Percentiles rank a stretch among this genome's conserved stretches.
Conservation (phyloP, 2,797 vertebrate species). For the Poeciliopsis presidionis region DNA sequence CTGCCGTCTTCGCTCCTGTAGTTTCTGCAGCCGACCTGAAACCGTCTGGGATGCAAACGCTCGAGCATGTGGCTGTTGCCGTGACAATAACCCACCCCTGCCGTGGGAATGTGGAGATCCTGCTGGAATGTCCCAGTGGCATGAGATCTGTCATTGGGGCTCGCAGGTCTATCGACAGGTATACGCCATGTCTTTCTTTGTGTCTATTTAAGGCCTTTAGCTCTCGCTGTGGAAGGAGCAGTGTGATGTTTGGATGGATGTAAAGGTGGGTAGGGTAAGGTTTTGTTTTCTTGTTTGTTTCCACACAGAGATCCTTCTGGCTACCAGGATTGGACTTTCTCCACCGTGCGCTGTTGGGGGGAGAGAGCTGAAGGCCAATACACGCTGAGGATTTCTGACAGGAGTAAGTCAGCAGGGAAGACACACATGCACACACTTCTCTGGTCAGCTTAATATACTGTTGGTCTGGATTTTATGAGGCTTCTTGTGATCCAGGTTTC, state of each 20-base stretch:
- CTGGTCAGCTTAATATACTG: background rate
- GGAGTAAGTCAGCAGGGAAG: constrained; percentile 79
- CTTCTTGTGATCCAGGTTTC: background rate
- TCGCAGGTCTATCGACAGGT: constrained; percentile 88
- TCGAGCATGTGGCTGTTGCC: constrained; percentile 93
- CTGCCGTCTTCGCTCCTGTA: constrained; percentile 52
- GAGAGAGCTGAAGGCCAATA: constrained; percentile 89
- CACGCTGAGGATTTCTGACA: constrained; percentile 85
- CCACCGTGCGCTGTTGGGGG: constrained; percentile 96
- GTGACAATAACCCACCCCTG: constrained; percentile 88
- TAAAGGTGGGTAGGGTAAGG: no score
- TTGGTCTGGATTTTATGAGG: background rate
- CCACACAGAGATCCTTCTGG: constrained; percentile 85
- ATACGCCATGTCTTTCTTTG: background rate
- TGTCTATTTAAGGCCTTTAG: background rate
- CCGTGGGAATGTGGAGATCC: constrained; percentile 89
- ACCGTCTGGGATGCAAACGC: constrained; percentile 88
- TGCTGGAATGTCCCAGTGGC: constrained; percentile 90
- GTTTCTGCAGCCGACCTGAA: constrained; percentile 84
- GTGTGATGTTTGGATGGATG: background rate
- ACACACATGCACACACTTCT: background rate
- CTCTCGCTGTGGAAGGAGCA: background rate
- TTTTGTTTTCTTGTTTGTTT: background rate
- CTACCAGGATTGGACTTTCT: constrained; percentile 95
- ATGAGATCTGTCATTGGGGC: constrained; percentile 91